Evolutionary conservation across 1,140 invertebrate genomes (phyloP).

Genomic region (Zaprionus gabonicus): DNA sequence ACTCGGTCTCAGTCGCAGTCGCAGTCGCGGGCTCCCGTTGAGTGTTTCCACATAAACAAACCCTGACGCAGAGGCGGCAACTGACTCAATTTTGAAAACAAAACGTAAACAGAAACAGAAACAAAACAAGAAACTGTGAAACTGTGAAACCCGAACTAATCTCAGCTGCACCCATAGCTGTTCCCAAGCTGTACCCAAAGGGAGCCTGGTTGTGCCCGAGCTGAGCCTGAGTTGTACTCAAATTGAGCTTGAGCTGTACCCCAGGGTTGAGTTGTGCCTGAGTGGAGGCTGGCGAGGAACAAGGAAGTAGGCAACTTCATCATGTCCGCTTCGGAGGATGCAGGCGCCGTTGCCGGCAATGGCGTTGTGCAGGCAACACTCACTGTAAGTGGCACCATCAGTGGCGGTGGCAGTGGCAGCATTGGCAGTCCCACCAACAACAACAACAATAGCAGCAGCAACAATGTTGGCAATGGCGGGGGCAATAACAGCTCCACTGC

Average conservation of each 20-base stretch:
- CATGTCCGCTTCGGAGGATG: slow-evolving; percentile 51
- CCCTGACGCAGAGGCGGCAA: background rate
- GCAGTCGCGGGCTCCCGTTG: slow-evolving; percentile 4
- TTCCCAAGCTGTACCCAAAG: no score
- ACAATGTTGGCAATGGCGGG: slow-evolving; percentile 5
- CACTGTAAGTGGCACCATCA: slow-evolving; percentile 30
- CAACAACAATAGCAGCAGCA: background rate
- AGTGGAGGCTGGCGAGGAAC: background rate
- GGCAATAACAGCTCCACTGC: slow-evolving; percentile 31
- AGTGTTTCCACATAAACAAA: slow-evolving; percentile 34
- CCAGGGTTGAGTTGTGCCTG: no score
- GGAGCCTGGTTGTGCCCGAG: no score
- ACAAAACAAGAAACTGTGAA: slow-evolving; percentile 11
- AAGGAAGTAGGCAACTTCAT: background rate
- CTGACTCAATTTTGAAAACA: background rate
- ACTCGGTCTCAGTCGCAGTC: slow-evolving; percentile 3
- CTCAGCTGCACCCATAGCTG: background rate
- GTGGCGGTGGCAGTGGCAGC: background rate
- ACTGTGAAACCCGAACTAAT: background rate
- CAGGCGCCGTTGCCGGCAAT: slow-evolving; percentile 40
- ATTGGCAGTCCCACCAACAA: slow-evolving; percentile 29
- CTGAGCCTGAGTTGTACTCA: no score
- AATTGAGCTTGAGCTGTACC: no score
- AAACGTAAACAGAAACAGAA: slow-evolving; percentile 8
- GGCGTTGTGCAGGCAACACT: slow-evolving; percentile 41